Base-by-base conservation (phyloP, 2,888 invertebrate species). In the Caenorhabditis japonica region DNA sequence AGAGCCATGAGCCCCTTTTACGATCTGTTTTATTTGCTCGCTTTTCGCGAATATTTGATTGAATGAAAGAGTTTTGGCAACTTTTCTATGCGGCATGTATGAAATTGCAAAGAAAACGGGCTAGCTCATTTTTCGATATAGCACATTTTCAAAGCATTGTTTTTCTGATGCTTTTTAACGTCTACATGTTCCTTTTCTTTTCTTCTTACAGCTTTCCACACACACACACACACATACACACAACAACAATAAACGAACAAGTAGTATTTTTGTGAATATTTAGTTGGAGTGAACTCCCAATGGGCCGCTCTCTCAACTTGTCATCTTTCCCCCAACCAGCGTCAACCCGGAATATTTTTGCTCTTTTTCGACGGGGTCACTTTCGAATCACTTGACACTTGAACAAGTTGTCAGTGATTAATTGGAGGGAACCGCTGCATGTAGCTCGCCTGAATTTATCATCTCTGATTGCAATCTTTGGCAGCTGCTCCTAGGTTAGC, bases 21-120 rank as follows among this genome's bases (percentile, higher is more conserved):
- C 69, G 69, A 69, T 69, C 69, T 60, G 60, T 60, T 69, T 69
- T 69, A 69, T 69, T 69, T 69, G 69, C 60, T 69, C n/a, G n/a
- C 60, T 69, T 59, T 68, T 69, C 52, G 44, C n/a, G 58, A 52
- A 58, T 58, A 58, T 58, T 52, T 52, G 49, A 56, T 56, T n/a
- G 46, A 30, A 30, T n/a, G n/a, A 30, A 5, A 7, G 30, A 53
- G 27, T 55, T 64, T 47, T 23, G 27, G 53, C 47, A 64, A 55
- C 53, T 33, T 52, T 43, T 23, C 1, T 8, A 21, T 33, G 15
- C 10, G 30, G 30, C 30, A n/a, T n/a, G n/a, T n/a, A n/a, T n/a
- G n/a, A n/a, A n/a, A n/a, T n/a, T n/a, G n/a, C n/a, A n/a, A n/a
- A 23, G 12, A 21, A 23, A 21, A 21, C 23, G 21, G 8, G 4